These are phyloP conservation scores for Ochlodes sylvanus DNA, from an alignment of 2,888 invertebrate genomes.

Conservation along the genomic window DNA sequence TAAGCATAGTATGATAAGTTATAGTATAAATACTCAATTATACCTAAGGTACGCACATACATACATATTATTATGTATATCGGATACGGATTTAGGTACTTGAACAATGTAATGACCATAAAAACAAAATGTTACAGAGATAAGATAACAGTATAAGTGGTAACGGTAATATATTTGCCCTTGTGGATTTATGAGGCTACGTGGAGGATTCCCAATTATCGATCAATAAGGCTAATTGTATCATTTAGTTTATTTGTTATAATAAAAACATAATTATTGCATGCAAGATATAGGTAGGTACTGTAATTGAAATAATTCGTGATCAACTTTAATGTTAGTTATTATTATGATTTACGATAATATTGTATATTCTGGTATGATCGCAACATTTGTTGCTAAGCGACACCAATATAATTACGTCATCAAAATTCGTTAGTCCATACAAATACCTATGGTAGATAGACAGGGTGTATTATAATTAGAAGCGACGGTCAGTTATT, in stretches of 20 bases:
- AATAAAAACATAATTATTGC: no score
- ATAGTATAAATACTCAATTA: no score
- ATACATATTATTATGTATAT: neutral
- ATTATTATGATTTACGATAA: no score
- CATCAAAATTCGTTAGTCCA: slow-evolving; percentile 28
- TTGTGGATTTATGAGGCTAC: slow-evolving; percentile 1
- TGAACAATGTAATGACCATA: neutral
- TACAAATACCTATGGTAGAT: slow-evolving; percentile 32
- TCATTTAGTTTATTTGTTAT: neutral
- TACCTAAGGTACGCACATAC: no score
- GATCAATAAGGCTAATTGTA: neutral
- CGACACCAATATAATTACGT: slow-evolving; percentile 15
- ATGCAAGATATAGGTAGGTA: no score
- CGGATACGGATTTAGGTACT: neutral
- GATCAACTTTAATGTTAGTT: no score
- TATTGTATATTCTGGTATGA: no score
- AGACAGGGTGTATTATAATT: slow-evolving; percentile 69
- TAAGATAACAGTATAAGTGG: neutral
- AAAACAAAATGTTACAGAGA: neutral
- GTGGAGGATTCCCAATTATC: neutral
- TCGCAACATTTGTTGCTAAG: no score
- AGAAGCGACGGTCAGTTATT: slow-evolving; percentile 77
- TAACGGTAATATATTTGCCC: neutral
- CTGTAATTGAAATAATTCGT: neutral
- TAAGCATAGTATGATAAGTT: no score